Evolutionary conservation across 2,113 vertebrate genomes (phyloP).

Genomic region (Pachyramphus minor): DNA sequence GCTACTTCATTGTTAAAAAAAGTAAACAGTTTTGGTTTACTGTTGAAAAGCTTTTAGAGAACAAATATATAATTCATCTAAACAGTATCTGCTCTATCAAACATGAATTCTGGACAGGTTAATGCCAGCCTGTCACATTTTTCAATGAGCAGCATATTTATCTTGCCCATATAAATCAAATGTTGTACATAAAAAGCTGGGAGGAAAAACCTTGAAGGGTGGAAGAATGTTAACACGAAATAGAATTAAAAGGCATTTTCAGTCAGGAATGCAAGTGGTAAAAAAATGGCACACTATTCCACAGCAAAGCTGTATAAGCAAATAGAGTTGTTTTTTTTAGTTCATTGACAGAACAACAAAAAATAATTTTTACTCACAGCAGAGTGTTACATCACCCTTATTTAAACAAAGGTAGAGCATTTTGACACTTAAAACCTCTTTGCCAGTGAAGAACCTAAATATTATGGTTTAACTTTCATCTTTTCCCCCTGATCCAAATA

Average conservation of each 20-base stretch:
- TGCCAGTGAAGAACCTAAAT: neutral
- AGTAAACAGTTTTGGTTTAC: neutral
- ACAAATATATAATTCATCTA: neutral
- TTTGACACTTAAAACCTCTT: neutral
- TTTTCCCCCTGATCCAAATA: neutral
- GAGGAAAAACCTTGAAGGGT: neutral
- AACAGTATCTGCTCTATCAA: neutral
- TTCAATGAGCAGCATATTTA: neutral
- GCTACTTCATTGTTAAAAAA: neutral
- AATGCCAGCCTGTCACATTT: constrained; percentile 15
- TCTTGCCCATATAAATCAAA: neutral
- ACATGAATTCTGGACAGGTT: constrained; percentile 18
- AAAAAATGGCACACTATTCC: neutral
- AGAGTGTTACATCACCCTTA: neutral
- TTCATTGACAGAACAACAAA: neutral
- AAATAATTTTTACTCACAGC: neutral
- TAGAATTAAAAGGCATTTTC: constrained; percentile 3
- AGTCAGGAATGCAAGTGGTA: neutral
- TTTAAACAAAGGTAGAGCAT: neutral
- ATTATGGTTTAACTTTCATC: neutral
- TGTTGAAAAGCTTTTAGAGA: neutral
- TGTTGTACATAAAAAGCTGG: neutral
- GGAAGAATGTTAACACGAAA: neutral
- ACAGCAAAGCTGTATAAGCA: neutral
- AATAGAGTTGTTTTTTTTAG: neutral